Evolutionary conservation across 2,113 vertebrate genomes (phyloP).

Genomic region (Syngnathus typhle): DNA sequence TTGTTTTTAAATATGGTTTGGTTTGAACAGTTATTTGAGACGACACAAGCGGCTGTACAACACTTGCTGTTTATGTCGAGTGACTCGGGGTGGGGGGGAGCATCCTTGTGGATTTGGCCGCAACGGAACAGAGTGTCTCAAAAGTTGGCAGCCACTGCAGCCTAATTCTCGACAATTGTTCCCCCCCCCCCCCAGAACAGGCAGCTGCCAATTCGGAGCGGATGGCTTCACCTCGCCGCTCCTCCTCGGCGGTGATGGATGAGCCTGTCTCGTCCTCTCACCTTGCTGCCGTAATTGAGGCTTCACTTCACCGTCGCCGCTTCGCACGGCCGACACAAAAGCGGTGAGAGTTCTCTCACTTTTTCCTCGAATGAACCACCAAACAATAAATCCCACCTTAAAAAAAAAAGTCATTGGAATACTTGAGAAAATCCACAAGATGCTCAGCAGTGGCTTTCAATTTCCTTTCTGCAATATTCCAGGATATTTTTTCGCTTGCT

Average conservation of each 20-base stretch:
- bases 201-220: constrained; percentile 41
- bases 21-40: background rate
- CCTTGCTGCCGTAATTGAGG: constrained; percentile 45
- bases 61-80: background rate
- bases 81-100: background rate
- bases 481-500: background rate
- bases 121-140: constrained; percentile 31
- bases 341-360: background rate
- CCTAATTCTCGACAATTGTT: constrained; percentile 28
- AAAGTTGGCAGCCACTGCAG: constrained; percentile 20
- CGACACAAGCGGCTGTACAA: background rate
- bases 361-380: too few species aligned
- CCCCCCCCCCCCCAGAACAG: background rate
- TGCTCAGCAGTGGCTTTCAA: background rate
- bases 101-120: background rate
- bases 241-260: constrained; percentile 43
- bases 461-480: background rate
- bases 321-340: background rate
- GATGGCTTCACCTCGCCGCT: constrained; percentile 16
- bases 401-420: too few species aligned
- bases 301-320: constrained; percentile 17
- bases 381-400: too few species aligned
- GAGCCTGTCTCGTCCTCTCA: constrained; percentile 35
- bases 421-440: too few species aligned
- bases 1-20: background rate